Conservation (phyloP, 2,113 vertebrate species). For the Nasalis larvatus region DNA sequence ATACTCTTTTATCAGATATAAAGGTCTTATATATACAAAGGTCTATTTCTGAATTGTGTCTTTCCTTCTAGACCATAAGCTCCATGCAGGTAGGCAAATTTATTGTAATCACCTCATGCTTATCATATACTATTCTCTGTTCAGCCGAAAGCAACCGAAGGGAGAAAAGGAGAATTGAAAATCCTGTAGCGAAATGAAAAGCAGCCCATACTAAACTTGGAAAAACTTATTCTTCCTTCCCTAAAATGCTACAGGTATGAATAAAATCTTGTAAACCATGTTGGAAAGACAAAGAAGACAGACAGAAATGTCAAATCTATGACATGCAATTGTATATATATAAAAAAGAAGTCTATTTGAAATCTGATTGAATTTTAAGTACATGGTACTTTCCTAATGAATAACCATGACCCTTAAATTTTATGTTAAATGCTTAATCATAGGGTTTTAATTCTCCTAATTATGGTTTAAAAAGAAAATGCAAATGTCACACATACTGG, state of each 20-base stretch:
- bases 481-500: conserved; percentile 34
- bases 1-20: neutral
- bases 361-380: conserved; percentile 61
- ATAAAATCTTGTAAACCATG: conserved; percentile 45
- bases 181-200: neutral
- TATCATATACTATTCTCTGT: neutral
- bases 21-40: neutral
- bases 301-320: conserved; percentile 53
- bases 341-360: conserved; percentile 61
- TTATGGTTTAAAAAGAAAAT: conserved; percentile 59
- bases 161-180: neutral
- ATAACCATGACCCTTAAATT: conserved; percentile 63
- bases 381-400: conserved; percentile 44
- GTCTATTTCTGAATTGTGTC: neutral
- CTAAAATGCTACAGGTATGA: conserved; percentile 35
- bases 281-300: conserved; percentile 37
- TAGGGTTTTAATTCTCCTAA: conserved; percentile 58
- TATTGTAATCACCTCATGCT: neutral
- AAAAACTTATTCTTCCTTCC: conserved; percentile 25
- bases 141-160: neutral
- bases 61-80: neutral
- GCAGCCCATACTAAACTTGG: neutral
- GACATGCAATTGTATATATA: conserved; percentile 26
- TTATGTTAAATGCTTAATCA: conserved; percentile 71
- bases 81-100: neutral